Evolutionary conservation across 2,113 vertebrate genomes (phyloP).

Genomic region (Cavia porcellus): DNA sequence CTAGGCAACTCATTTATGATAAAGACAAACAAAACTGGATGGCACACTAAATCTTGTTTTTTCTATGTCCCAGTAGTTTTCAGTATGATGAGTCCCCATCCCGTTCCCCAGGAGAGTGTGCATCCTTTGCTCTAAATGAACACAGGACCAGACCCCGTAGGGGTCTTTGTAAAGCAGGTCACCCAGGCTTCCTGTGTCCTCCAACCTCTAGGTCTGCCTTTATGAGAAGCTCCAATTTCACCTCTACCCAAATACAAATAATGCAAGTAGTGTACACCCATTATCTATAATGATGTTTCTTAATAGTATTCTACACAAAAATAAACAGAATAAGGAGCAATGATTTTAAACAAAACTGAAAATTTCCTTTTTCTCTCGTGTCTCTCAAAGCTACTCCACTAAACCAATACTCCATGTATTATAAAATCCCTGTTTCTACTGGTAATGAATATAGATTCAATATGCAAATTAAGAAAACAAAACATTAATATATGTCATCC

Average conservation of each 20-base stretch:
- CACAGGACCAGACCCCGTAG: not conserved
- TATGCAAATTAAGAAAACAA: not conserved
- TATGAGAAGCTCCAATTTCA: not conserved
- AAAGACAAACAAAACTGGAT: not conserved
- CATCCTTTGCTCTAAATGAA: not conserved
- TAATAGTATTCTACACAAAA: not conserved
- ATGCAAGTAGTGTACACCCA: not conserved
- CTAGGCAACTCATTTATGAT: not conserved
- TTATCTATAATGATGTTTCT: not conserved
- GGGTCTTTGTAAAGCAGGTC: not conserved
- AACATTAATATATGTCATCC: not conserved
- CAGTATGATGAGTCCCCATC: not conserved
- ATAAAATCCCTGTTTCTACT: not conserved
- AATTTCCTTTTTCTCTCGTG: not conserved
- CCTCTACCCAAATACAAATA: not conserved
- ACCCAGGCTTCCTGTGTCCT: fast-evolving
- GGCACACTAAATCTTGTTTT: not conserved
- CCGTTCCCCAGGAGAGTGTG: not conserved
- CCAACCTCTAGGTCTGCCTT: not conserved
- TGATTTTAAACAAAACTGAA: not conserved
- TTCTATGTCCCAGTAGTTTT: not conserved
- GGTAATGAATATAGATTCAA: not conserved
- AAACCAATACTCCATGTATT: not conserved
- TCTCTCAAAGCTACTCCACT: not conserved
- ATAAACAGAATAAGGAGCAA: not conserved